These are phyloP conservation scores for Orientallactaga sibirica DNA, from an alignment of 2,797 vertebrate species.

Conservation along the genomic window DNA sequence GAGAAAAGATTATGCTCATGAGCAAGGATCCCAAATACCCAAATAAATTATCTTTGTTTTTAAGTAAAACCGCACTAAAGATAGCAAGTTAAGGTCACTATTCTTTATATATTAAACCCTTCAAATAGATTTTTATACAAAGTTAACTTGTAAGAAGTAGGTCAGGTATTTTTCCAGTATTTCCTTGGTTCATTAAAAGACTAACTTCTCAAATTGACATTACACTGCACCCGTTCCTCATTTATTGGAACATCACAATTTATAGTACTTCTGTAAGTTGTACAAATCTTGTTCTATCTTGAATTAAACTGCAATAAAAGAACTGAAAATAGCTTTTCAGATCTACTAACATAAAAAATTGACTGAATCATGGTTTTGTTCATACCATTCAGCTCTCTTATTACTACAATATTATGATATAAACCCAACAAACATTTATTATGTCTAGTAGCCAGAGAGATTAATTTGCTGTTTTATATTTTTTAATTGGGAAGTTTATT, in stretches of 20 bases:
- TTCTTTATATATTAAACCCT: constrained; percentile 67
- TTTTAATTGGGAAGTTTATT: neutral
- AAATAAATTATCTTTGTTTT: constrained; percentile 86
- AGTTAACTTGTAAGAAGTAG: constrained; percentile 54
- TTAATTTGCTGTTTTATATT: constrained; percentile 35
- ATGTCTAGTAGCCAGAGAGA: constrained; percentile 68
- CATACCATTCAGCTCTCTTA: constrained; percentile 25
- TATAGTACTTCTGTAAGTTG: constrained; percentile 53
- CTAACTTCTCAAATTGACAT: constrained; percentile 57
- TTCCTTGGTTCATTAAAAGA: constrained; percentile 66
- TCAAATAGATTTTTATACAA: constrained; percentile 83
- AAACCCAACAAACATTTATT: constrained; percentile 81
- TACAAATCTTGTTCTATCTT: neutral
- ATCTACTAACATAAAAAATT: constrained; percentile 45
- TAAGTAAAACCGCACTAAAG: constrained; percentile 79
- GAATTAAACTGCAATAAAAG: constrained; percentile 15
- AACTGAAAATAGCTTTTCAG: constrained; percentile 5
- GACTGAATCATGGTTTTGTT: constrained; percentile 41
- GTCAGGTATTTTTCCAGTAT: constrained; percentile 75
- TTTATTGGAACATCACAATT: neutral
- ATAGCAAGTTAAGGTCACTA: constrained; percentile 68
- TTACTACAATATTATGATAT: constrained; percentile 66
- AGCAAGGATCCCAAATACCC: constrained; percentile 59
- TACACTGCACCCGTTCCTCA: neutral
- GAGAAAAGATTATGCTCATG: constrained; percentile 83